Conservation (phyloP, 2,113 vertebrate species). For the Xenopus laevis region DNA sequence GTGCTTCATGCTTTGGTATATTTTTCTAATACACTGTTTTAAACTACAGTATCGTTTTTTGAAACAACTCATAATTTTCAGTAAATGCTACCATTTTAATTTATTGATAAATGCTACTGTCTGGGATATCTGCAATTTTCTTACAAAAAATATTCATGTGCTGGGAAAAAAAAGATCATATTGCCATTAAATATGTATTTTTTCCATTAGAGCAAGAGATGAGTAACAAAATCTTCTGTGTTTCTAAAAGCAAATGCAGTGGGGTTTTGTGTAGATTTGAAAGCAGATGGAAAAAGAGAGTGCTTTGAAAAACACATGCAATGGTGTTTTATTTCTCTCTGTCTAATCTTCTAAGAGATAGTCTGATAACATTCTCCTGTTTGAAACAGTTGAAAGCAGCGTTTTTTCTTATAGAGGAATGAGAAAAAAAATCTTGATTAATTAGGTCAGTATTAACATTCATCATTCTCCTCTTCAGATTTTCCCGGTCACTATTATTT, state of each 20-base stretch:
- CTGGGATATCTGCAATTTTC: background rate
- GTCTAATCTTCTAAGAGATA: slow-evolving; percentile 63
- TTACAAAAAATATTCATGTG: background rate
- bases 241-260: slow-evolving; percentile 64
- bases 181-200: slow-evolving; percentile 36
- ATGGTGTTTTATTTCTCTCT: slow-evolving; percentile 45
- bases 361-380: slow-evolving; percentile 62
- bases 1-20: too few species aligned
- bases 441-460: slow-evolving; percentile 58
- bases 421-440: slow-evolving; percentile 57
- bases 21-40: too few species aligned
- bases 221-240: slow-evolving; percentile 58
- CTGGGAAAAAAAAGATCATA: background rate
- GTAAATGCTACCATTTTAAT: too few species aligned
- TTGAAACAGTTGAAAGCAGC: slow-evolving; percentile 57
- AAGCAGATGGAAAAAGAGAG: slow-evolving; percentile 66
- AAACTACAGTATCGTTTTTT: too few species aligned
- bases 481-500: slow-evolving; percentile 5
- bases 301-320: slow-evolving; percentile 62
- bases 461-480: slow-evolving; percentile 27
- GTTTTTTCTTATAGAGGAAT: slow-evolving; percentile 51
- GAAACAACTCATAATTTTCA: too few species aligned
- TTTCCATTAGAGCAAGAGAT: slow-evolving; percentile 28
- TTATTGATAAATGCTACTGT: too few species aligned
- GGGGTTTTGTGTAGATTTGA: slow-evolving; percentile 64